A percentile compares a stretch with the other conserved stretches of the same genome.
Evolutionary conservation across 2,888 invertebrate genomes (phyloP).

Genomic region (Andrena chrysosceles): DNA sequence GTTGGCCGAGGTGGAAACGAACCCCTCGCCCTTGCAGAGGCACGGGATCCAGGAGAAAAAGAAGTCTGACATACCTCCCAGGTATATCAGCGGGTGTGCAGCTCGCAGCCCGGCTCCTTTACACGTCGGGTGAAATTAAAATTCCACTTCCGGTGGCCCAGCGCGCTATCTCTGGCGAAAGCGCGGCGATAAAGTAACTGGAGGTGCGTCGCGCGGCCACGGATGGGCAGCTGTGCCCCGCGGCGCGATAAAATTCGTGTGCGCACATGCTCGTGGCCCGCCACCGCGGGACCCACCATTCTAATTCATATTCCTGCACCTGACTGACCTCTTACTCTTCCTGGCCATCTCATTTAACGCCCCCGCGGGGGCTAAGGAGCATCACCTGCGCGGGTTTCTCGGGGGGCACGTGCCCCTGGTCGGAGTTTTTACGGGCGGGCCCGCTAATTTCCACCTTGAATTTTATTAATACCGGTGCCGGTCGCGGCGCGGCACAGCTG

Average conservation of each 20-base stretch:
- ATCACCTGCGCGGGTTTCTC: constrained; percentile 55
- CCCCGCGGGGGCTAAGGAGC: constrained; percentile 79
- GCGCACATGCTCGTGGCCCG: constrained; percentile 63
- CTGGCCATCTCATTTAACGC: constrained; percentile 83
- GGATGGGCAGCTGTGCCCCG: constrained; percentile 58
- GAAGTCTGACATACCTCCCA: not conserved
- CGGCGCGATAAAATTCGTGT: constrained; percentile 65
- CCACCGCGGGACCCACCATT: constrained; percentile 59
- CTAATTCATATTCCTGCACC: constrained; percentile 83
- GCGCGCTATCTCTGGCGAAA: constrained; percentile 45
- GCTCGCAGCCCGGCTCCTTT: constrained; percentile 25
- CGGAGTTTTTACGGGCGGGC: constrained; percentile 73
- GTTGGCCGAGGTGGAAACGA: not conserved
- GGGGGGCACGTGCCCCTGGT: constrained; percentile 67
- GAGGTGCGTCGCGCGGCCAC: constrained; percentile 44
- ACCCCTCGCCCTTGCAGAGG: not conserved
- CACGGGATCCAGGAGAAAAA: not conserved
- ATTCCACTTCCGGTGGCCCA: constrained; percentile 54
- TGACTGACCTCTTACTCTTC: constrained; percentile 82
- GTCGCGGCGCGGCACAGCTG: constrained; percentile 41
- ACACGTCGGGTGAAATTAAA: constrained; percentile 42
- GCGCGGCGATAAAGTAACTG: constrained; percentile 54
- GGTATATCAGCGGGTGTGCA: constrained; percentile 37
- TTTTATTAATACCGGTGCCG: constrained; percentile 77
- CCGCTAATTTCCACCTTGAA: constrained; percentile 81